Percentiles rank a stretch among this genome's conserved stretches.
phyloP scores from a whole-genome alignment of 2,888 invertebrate species.

The Plebejus anna region DNA sequence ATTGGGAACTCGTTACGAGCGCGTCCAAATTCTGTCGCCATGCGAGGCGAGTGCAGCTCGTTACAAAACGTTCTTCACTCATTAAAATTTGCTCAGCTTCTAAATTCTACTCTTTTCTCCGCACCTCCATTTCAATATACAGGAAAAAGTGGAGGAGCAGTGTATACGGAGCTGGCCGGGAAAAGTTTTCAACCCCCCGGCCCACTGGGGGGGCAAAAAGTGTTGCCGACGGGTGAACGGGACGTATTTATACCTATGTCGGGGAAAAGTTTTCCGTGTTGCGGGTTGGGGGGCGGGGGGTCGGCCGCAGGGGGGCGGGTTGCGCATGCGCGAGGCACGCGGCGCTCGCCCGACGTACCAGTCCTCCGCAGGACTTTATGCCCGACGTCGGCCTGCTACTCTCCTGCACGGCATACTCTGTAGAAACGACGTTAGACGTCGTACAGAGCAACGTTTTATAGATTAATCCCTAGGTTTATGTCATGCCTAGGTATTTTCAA shows the following conservation, averaged over 20 bases:
- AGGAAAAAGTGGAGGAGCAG: slow-evolving; percentile 79
- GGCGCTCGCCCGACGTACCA: slow-evolving; percentile 68
- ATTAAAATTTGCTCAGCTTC: slow-evolving; percentile 79
- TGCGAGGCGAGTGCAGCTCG: background rate
- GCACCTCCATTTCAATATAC: slow-evolving; percentile 80
- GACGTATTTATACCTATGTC: slow-evolving; percentile 73
- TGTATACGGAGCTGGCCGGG: slow-evolving; percentile 76
- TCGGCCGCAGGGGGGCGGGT: slow-evolving; percentile 51
- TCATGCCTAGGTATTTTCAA: no score
- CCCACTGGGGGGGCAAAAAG: slow-evolving; percentile 74
- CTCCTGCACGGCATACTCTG: slow-evolving; percentile 31
- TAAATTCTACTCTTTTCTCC: slow-evolving; percentile 79
- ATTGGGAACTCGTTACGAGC: background rate
- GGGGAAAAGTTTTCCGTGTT: slow-evolving; percentile 80
- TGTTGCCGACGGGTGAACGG: slow-evolving; percentile 76
- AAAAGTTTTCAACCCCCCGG: slow-evolving; percentile 74
- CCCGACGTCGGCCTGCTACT: slow-evolving; percentile 48
- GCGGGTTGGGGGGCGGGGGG: slow-evolving; percentile 65
- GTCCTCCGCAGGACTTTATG: slow-evolving; percentile 63
- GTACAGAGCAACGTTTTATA: background rate
- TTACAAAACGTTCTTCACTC: slow-evolving; percentile 43
- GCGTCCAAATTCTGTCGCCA: background rate
- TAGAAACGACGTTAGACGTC: background rate
- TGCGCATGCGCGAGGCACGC: slow-evolving; percentile 64
- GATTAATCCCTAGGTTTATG: background rate